Evolutionary conservation across 2,888 invertebrate genomes (phyloP), one percentile per base, ranked within the genome.

Genomic region (Cordylochernes scorpioides): DNA sequence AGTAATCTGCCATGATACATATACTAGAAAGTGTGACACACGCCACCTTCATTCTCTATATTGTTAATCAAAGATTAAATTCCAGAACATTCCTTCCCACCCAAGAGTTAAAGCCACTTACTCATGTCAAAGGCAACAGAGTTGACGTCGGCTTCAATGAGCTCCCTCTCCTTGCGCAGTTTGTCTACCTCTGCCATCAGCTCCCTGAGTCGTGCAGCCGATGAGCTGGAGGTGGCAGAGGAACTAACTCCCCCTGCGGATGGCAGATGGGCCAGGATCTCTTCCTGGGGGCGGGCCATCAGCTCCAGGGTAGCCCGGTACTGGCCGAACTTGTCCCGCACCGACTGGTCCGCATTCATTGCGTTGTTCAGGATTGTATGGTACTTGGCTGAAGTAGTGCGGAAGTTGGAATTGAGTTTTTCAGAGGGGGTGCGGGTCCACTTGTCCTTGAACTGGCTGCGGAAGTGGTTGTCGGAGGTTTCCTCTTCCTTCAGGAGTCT

Each of bases 361-460:
- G 91, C 91, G 50, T 82, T 88, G 51, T 72, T 70, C 41, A 94
- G 73, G 47, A 91, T 84, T 27, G 45, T 71, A 21, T 75, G 64
- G 58, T 94, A 97, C 57, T 91, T 91, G 44, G 66, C 64, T n/a
- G 74, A 65, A 59, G 88, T 91, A 29, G 68, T 63, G 40, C 68
- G 65, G 51, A 91, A 74, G 48, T 80, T 73, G 47, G 72, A 75
- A 1, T 88, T 94, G 32, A 99, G 64, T 50, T 69, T 68, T 15
- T 64, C 67, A 1, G 88, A 88, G 2, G 75, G 63, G 15, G 78
- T 80, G 46, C 97, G 66, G 2, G 68, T 66, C 97, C 97, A 97
- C 38, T 71, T 68, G 39, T 77, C 74, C 45, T 77, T 78, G 53
- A 94, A 88, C 59, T 94, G 91, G 24, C 60, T 58, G 34, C 78